Base-by-base conservation (phyloP, 2,113 vertebrate species). In the Mohoua ochrocephala region DNA sequence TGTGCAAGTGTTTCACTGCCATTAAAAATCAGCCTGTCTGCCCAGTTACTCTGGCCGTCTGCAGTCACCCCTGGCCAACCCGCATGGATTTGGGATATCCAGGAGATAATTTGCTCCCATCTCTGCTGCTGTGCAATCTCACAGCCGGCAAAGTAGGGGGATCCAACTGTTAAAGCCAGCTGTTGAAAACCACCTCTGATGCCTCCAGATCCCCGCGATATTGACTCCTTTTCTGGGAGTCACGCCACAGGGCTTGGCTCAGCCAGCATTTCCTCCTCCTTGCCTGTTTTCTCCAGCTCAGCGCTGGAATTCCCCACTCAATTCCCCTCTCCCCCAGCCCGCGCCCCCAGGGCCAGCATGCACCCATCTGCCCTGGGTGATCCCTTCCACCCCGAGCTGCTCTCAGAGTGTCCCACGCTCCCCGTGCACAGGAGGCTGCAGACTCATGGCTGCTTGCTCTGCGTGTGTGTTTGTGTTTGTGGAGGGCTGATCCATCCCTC, bases 211-310 rank as follows among this genome's bases (percentile, higher is more conserved):
- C 39, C 45, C 85, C 59, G 63, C 0, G 56, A 92, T 96, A 97
- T 86, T 75, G 95, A 87, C 84, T 95, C n/a, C 47, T 74, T 87
- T 95, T 92, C 96, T 96, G 93, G 93, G 89, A 96, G 89, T 60
- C 80, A 87, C 53, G 96, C 96, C 94, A 95, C 56, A 14, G 6
- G 24, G 47, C 87, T 97, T 97, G 96, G 96, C 95, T 95, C 68
- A 87, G 80, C 30, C 91, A 63, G 27, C 3, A 2, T 92, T 97
- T 97, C 94, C 95, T 96, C 73, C 94, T 96, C n/a, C 84, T 87
- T 0, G 13, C 16, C 91, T 93, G 73, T 95, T 91, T 95, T 95
- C 95, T 94, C 31, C 86, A 89, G 52, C 77, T 61, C 73, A 41
- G 68, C 0, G 2, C 76, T 96, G 95, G 96, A 97, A 97, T 94